Percentiles rank a stretch among this genome's conserved stretches.
Conservation (phyloP, 2,888 invertebrate species). For the Thereva unica region DNA sequence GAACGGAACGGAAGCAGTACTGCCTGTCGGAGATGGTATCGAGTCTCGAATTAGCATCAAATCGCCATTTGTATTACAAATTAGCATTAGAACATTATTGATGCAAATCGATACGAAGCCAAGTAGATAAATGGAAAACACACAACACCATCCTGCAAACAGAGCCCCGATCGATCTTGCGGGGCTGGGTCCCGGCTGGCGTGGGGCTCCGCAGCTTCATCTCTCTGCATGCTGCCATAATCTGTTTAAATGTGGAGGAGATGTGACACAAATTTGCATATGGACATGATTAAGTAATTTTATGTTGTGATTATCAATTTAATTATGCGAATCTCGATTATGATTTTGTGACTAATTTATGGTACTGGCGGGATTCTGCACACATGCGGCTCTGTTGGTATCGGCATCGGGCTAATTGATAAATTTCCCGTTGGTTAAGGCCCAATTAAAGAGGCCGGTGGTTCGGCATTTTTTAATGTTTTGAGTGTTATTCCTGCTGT, state of each 20-base stretch:
- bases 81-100: conserved; percentile 36
- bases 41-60: conserved; percentile 32
- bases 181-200: neutral
- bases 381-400: conserved; percentile 15
- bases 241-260: too few species aligned
- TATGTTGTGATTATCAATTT: conserved; percentile 35
- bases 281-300: conserved; percentile 35
- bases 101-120: conserved; percentile 34
- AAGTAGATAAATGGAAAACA: neutral
- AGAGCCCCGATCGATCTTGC: neutral
- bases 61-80: conserved; percentile 34
- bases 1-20: conserved; percentile 30
- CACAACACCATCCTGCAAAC: conserved; percentile 10
- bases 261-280: conserved; percentile 32
- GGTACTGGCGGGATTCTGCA: conserved; percentile 13
- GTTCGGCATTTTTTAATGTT: neutral
- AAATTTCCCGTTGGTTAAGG: conserved; percentile 14
- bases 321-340: conserved; percentile 32
- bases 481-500: too few species aligned
- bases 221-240: neutral
- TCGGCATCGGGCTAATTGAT: conserved; percentile 29
- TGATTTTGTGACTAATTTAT: conserved; percentile 34
- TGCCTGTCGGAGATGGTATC: conserved; percentile 24
- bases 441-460: neutral
- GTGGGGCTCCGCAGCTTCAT: too few species aligned